Evolutionary conservation across 2,113 vertebrate genomes (phyloP).

Genomic region (Nesospiza acunhae): DNA sequence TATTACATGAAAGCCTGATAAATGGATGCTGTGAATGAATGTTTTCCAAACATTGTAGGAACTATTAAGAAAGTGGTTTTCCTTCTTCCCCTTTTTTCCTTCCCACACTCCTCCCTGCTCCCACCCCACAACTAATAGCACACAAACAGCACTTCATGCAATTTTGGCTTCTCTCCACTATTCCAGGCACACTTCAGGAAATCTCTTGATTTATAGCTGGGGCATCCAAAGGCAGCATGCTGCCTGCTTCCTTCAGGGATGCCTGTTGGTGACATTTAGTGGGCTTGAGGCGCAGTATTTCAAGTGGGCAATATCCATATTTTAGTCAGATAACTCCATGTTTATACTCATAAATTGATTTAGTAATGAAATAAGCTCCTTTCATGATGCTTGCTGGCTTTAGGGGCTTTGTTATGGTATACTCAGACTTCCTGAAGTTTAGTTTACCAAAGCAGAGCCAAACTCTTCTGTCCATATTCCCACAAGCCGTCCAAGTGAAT

Average conservation of each 20-base stretch:
- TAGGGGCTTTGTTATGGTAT: conserved; percentile 56
- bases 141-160: conserved; percentile 65
- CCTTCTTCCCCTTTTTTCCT: conserved; percentile 49
- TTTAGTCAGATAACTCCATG: conserved; percentile 57
- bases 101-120: conserved; percentile 37
- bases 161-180: conserved; percentile 59
- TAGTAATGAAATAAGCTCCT: conserved; percentile 59
- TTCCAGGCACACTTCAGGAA: conserved; percentile 66
- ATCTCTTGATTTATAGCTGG: conserved; percentile 64
- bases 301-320: conserved; percentile 62
- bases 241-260: conserved; percentile 62
- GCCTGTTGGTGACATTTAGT: conserved; percentile 51
- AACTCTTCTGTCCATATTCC: background rate
- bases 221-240: conserved; percentile 58
- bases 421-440: conserved; percentile 28
- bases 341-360: conserved; percentile 62
- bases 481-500: background rate
- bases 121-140: conserved; percentile 44
- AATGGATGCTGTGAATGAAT: conserved; percentile 57
- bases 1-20: conserved; percentile 52
- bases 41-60: conserved; percentile 62
- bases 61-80: conserved; percentile 64
- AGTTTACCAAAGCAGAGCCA: conserved; percentile 50
- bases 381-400: conserved; percentile 54
- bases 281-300: conserved; percentile 62